A percentile compares a stretch with the other conserved stretches of the same genome.
Evolutionary conservation across 2,797 vertebrate species (phyloP).

Genomic region (Myotis myotis): DNA sequence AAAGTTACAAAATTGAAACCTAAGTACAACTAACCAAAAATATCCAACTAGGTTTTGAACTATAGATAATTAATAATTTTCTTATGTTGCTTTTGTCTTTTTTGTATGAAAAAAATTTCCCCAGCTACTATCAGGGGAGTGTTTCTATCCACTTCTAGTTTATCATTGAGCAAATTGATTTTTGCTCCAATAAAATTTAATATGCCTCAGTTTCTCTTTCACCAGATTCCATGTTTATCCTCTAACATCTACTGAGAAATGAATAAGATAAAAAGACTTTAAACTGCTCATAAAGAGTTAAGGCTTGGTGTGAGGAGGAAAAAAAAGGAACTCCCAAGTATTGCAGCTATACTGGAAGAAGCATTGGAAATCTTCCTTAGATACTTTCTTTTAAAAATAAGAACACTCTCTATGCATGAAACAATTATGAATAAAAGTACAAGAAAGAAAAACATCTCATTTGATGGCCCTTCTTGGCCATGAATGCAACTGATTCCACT

Average conservation of each 20-base stretch:
- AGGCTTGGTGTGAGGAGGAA: neutral
- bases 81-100: neutral
- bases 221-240: neutral
- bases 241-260: slow-evolving; percentile 4
- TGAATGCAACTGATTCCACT: slow-evolving; percentile 13
- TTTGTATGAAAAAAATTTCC: neutral
- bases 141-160: neutral
- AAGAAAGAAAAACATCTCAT: neutral
- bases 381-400: neutral
- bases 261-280: slow-evolving; percentile 16
- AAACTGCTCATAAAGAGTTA: neutral
- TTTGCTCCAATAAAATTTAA: slow-evolving; percentile 14
- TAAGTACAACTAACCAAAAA: neutral
- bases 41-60: neutral
- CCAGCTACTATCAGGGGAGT: neutral
- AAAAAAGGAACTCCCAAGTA: neutral
- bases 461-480: neutral
- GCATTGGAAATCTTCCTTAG: neutral
- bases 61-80: neutral
- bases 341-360: neutral
- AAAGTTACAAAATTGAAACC: neutral
- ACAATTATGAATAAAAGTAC: neutral
- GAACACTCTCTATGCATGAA: neutral
- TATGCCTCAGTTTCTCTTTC: neutral
- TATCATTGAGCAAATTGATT: neutral